Conservation (phyloP, 2,797 vertebrate genomes). For the Diceros bicornis region DNA sequence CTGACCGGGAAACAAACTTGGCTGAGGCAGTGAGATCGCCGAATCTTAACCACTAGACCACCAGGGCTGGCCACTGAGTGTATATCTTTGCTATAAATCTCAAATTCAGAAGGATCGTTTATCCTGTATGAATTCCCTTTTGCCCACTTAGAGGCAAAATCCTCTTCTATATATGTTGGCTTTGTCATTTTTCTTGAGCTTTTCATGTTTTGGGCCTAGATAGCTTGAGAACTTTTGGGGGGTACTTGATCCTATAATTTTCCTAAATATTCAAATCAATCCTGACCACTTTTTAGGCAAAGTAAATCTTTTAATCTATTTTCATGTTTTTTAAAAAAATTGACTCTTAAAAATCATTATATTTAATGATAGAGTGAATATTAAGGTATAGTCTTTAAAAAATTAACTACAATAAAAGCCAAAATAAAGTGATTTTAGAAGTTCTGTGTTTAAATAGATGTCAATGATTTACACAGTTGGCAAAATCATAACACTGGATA, state of each 20-base stretch:
- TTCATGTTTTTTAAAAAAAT: constrained; percentile 16
- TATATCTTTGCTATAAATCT: constrained; percentile 50
- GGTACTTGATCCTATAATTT: not conserved
- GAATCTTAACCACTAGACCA: too few relatives aligned
- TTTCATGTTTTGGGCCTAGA: constrained; percentile 42
- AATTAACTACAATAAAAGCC: not conserved
- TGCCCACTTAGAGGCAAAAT: not conserved
- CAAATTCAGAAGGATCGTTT: not conserved
- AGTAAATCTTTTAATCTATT: constrained; percentile 43
- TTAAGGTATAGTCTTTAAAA: not conserved
- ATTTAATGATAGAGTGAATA: constrained; percentile 27
- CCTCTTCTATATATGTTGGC: not conserved
- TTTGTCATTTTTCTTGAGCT: constrained; percentile 44
- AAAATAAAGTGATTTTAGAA: constrained; percentile 46
- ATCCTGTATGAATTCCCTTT: constrained; percentile 12
- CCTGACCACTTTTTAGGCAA: constrained; percentile 2
- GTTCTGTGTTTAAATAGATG: constrained; percentile 20
- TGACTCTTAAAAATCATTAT: not conserved
- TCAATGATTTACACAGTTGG: not conserved
- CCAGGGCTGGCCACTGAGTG: not conserved
- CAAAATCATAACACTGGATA: not conserved
- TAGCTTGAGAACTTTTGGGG: not conserved
- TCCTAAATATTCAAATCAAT: constrained; percentile 54
- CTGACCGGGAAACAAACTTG: too few relatives aligned
- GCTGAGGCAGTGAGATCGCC: too few relatives aligned